Percentiles rank a stretch among this genome's conserved stretches.
Conservation (phyloP, 2,797 vertebrate species). For the Oceanodroma leucorhoa region DNA sequence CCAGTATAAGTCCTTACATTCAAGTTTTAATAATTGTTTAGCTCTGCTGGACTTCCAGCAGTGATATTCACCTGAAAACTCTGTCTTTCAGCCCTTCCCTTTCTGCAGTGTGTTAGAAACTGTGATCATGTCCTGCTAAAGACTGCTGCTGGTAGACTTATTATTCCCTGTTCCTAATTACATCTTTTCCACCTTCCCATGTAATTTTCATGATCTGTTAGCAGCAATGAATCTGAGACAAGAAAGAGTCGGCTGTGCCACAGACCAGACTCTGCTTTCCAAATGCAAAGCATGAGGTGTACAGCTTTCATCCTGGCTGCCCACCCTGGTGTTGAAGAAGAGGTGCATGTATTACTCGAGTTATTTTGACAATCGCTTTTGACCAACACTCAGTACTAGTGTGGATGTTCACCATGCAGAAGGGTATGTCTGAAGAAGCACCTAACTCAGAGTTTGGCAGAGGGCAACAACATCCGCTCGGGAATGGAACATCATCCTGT, state of each 20-base stretch:
- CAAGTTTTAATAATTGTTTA: background rate
- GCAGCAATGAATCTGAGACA: background rate
- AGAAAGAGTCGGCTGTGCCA: background rate
- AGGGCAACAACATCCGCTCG: background rate
- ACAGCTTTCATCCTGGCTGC: background rate
- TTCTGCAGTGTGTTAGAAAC: background rate
- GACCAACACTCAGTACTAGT: background rate
- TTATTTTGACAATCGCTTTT: background rate
- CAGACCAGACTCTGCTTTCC: background rate
- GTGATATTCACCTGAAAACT: background rate
- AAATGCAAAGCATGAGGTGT: background rate
- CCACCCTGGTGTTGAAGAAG: background rate
- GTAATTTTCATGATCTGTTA: background rate
- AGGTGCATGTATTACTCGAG: background rate
- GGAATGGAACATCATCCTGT: background rate
- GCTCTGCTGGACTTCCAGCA: background rate
- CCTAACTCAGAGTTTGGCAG: background rate
- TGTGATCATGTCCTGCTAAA: background rate
- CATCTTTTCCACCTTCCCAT: background rate
- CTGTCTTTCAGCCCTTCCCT: background rate
- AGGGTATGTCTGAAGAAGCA: background rate
- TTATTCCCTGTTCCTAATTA: background rate
- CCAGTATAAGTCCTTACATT: background rate
- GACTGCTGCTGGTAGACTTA: background rate
- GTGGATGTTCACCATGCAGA: background rate